Evolutionary conservation across 2,888 invertebrate species (phyloP), one percentile per base, ranked within the genome.

Genomic region (Cybosia mesomella): DNA sequence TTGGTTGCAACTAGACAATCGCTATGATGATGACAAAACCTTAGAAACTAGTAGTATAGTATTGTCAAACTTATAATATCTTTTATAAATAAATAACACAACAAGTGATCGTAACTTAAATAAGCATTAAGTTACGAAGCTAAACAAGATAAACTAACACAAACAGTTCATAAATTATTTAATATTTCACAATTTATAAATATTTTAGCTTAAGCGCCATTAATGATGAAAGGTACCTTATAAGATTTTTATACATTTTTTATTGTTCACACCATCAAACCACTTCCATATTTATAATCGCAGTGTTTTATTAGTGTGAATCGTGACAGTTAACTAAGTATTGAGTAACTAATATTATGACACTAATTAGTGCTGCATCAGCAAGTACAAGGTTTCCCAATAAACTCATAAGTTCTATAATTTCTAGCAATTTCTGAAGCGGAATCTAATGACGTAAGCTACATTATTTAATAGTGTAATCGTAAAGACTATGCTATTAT

Each of bases 311-410:
- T 60, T 60, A 39, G n/a, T 62, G 62, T 53, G 53, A 62, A 62
- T 57, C 71, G 55, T 70, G 58, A 68, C 57, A 59, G 73, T 68
- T 78, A 64, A 60, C 65, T 49, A 58, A 49, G 22, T 53, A 54
- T 39, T 66, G 58, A n/a, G 24, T 64, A 64, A 39, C 36, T 36
- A 32, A 58, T 64, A 65, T 18, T 43, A 55, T 54, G 55, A 18
- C 18, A 61, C 43, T 72, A 66, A 77, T 77, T 70, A 68, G 24
- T 70, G 60, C 22, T 18, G 62, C 58, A 18, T 58, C n/a, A 60
- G 9, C 65, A 77, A 77, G 73, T 70, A 77, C 77, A 75, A 73
- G 75, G 72, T 39, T 68, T 9, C 21, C 13, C 22, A 28, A 28
- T 28, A 28, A 28, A 28, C 28, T 60, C 67, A 69, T 34, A 71